phyloP scores from a whole-genome alignment of 2,797 vertebrate species.

The Xerus rutilus region DNA sequence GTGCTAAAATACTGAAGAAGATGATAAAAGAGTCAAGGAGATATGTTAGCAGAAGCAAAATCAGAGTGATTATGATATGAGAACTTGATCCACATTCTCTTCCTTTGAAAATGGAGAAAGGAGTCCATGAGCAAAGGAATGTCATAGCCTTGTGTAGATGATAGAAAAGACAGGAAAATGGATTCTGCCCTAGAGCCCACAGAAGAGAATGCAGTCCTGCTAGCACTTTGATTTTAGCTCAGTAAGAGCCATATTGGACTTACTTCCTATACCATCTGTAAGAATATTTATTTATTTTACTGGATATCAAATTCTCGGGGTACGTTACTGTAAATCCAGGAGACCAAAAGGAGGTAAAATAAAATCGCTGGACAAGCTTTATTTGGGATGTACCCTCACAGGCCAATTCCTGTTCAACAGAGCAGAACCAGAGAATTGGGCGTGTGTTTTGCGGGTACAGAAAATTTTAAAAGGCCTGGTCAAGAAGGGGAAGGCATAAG shows the following conservation, averaged over 20 bases:
- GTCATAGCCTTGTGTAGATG: neutral
- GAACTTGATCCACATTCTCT: neutral
- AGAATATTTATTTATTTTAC: neutral
- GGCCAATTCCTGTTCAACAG: too few species aligned
- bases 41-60: neutral
- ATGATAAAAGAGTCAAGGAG: neutral
- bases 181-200: neutral
- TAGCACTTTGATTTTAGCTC: neutral
- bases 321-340: too few species aligned
- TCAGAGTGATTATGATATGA: neutral
- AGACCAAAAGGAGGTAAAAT: too few species aligned
- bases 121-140: neutral
- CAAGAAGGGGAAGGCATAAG: too few species aligned
- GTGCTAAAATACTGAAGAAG: neutral
- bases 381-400: too few species aligned
- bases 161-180: neutral
- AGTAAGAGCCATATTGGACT: neutral
- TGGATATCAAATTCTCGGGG: too few species aligned
- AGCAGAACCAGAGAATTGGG: too few species aligned
- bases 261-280: neutral
- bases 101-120: neutral
- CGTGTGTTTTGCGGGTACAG: too few species aligned
- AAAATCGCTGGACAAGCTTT: too few species aligned
- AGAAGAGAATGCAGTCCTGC: neutral
- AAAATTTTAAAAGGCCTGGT: too few species aligned